phyloP scores from a whole-genome alignment of 2,797 vertebrate species.

The Chelmon rostratus region DNA sequence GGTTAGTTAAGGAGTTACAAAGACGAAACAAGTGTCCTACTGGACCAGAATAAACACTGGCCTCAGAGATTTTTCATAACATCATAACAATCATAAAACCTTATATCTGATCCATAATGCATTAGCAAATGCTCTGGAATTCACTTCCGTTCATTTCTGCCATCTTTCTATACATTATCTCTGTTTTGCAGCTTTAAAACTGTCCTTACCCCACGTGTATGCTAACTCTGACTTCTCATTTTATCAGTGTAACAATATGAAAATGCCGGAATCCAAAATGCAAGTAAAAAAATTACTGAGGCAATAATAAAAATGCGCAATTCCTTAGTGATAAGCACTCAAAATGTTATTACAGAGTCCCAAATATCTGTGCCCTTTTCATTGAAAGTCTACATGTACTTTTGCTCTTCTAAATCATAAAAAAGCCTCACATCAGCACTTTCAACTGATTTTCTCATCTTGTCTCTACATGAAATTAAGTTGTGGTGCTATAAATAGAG shows the following conservation, averaged over 20 bases:
- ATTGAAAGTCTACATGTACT: too few relatives aligned
- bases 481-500: neutral
- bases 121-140: neutral
- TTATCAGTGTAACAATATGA: neutral
- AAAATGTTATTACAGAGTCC: neutral
- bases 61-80: neutral
- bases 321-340: neutral
- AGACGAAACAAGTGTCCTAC: neutral
- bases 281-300: neutral
- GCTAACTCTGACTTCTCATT: neutral
- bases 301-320: neutral
- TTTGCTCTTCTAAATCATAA: too few relatives aligned
- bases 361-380: too few relatives aligned
- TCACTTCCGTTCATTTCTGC: neutral
- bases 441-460: neutral
- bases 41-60: neutral
- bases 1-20: neutral
- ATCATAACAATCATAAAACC: neutral
- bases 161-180: neutral
- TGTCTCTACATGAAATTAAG: neutral
- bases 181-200: neutral
- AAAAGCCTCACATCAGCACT: neutral
- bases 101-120: neutral
- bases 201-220: too few relatives aligned
- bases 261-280: neutral